Evolutionary conservation across 2,888 invertebrate genomes (phyloP).

Genomic region (Crossocerus cetratus): DNA sequence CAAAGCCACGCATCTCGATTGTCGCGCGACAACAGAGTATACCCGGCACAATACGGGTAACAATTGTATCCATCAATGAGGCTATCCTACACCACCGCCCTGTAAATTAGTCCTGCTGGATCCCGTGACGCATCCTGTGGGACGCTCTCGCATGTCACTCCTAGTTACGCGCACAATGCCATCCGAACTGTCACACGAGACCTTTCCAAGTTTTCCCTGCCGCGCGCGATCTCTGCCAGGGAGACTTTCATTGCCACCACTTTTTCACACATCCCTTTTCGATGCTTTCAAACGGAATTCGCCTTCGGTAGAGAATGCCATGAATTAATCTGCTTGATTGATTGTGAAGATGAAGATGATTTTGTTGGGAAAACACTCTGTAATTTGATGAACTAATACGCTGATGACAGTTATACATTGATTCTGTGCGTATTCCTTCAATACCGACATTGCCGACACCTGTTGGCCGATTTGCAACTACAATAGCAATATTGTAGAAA

Average conservation of each 20-base stretch:
- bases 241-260: conserved; percentile 21
- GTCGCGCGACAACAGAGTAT: conserved; percentile 65
- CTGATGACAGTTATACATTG: too few relatives aligned
- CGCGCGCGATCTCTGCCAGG: conserved; percentile 18
- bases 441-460: too few relatives aligned
- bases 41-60: conserved; percentile 63
- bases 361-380: too few relatives aligned
- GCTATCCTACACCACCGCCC: conserved; percentile 59
- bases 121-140: conserved; percentile 69
- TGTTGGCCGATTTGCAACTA: too few relatives aligned
- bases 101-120: conserved; percentile 73
- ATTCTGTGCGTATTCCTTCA: too few relatives aligned
- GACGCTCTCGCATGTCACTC: conserved; percentile 69
- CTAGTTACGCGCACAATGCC: conserved; percentile 67
- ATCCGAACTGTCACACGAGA: conserved; percentile 66
- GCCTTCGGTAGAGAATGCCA: too few relatives aligned
- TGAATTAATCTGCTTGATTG: too few relatives aligned
- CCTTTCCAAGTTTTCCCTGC: conserved; percentile 17
- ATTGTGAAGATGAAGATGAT: too few relatives aligned
- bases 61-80: conserved; percentile 74
- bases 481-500: too few relatives aligned
- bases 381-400: too few relatives aligned
- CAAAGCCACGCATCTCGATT: conserved; percentile 69
- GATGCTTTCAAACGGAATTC: neutral
- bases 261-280: conserved; percentile 12